Conservation (phyloP, 35 echinoderm and acorn worm genomes). For the Amphiura filiformis region DNA sequence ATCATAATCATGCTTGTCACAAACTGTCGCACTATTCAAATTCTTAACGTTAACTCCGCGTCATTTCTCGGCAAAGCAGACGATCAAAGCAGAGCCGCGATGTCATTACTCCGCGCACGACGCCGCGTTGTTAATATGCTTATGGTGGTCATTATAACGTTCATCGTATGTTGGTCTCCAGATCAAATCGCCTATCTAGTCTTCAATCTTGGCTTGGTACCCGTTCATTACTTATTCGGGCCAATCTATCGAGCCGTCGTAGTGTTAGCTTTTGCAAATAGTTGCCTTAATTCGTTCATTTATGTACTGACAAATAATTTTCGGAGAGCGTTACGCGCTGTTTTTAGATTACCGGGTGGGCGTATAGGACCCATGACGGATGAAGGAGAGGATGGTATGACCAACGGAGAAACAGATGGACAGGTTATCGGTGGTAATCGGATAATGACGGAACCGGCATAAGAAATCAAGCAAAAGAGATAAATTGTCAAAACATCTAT, state of each 20-base stretch:
- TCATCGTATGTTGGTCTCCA: conserved; percentile 74
- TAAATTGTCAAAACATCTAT: too few relatives aligned
- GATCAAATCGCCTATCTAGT: conserved; percentile 32
- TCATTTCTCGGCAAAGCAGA: not conserved
- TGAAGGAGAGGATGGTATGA: too few relatives aligned
- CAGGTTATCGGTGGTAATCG: too few relatives aligned
- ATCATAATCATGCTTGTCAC: conserved; percentile 56
- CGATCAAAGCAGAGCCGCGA: not conserved
- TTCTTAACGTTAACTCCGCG: conserved; percentile 2
- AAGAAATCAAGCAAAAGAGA: too few relatives aligned
- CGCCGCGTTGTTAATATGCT: conserved; percentile 60
- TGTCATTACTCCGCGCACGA: conserved; percentile 39
- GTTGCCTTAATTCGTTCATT: not conserved
- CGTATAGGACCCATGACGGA: too few relatives aligned
- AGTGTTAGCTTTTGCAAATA: conserved; percentile 20
- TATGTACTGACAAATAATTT: conserved; percentile 8
- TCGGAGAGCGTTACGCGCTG: not conserved
- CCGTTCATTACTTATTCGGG: not conserved
- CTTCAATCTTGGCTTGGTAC: not conserved
- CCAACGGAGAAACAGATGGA: too few relatives aligned
- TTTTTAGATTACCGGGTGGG: too few relatives aligned
- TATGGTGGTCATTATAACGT: conserved; percentile 58
- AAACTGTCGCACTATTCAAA: conserved; percentile 1
- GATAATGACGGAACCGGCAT: too few relatives aligned
- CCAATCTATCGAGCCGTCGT: not conserved